Base-by-base conservation (phyloP, 2,113 vertebrate species). In the Actinemys pallida region DNA sequence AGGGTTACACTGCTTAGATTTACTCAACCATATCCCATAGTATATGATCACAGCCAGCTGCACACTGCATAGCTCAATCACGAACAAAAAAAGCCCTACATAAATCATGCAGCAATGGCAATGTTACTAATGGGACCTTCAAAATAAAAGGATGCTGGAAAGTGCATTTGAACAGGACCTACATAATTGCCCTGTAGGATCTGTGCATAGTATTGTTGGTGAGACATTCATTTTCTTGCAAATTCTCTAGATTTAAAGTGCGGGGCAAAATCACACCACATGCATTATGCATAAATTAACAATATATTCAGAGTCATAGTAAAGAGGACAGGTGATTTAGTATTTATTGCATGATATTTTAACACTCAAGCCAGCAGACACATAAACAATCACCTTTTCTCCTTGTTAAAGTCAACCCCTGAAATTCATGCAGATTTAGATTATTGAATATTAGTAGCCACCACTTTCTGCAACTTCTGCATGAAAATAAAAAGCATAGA, bases 91-190 rank as follows among this genome's bases (percentile, higher is more conserved):
- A 92, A 76, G 31, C 75, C 81, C 75, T 87, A 93, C 88, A 96
- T 96, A 97, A 96, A 97, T 92, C 87, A 95, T 86, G 54, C 42
- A 79, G 47, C 81, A 93, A 93, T 85, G 81, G 85, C 87, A 97
- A 94, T 72, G 78, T 86, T 90, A 83, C 81, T 97, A 95, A 93
- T 93, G 95, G 78, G 87, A 72, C 93, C 90, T 94, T 91, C 81
- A 94, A 87, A 95, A 92, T 93, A 89, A 95, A 95, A 95, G 83
- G 87, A 94, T 78, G 65, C 52, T 78, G 49, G 6, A 53, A 78
- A 83, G 93, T 91, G 92, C 75, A 87, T 95, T 79, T 90, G 35
- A 93, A 72, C 89, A 92, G 72, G 94, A 39, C 35, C 49, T 72
- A 47, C 47, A 86, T 78, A 78, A 89, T 94, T 94, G 93, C 89